Percentiles rank a stretch among this genome's conserved stretches.
Evolutionary conservation across 2,113 vertebrate species (phyloP).

Genomic region (Austrofundulus limnaeus): DNA sequence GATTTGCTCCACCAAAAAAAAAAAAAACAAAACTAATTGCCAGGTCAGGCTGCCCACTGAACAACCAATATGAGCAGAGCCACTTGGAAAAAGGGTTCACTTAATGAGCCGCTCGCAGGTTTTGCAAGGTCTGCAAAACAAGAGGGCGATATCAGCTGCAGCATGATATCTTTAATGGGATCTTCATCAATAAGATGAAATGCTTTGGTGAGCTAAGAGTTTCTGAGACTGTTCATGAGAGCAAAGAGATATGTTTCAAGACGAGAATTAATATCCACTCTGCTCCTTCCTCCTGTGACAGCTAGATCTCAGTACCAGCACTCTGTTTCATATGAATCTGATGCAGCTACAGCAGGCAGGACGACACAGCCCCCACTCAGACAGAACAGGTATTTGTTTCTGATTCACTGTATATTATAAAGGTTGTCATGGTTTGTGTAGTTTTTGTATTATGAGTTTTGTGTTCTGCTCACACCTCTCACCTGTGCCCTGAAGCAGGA

Average conservation of each 20-base stretch:
- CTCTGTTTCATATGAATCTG: neutral
- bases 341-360: neutral
- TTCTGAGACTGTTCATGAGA: slow-evolving; percentile 86
- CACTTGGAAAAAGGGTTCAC: neutral
- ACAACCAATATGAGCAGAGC: neutral
- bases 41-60: neutral
- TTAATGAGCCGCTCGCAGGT: slow-evolving; percentile 5
- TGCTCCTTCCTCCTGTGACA: slow-evolving; percentile 85
- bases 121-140: neutral
- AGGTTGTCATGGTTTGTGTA: too few species aligned
- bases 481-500: too few species aligned
- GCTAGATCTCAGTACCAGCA: slow-evolving; percentile 78
- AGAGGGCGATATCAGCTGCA: slow-evolving; percentile 76
- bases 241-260: slow-evolving; percentile 89
- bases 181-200: slow-evolving; percentile 93
- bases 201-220: slow-evolving; percentile 85
- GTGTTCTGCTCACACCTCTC: too few species aligned
- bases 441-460: too few species aligned
- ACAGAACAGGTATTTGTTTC: neutral
- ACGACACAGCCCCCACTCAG: neutral
- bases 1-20: neutral
- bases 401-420: too few species aligned
- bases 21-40: neutral
- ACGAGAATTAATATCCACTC: slow-evolving; percentile 88
- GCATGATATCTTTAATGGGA: slow-evolving; percentile 86